Conservation (phyloP, 2,113 vertebrate genomes). For the Eulacestoma nigropectus region DNA sequence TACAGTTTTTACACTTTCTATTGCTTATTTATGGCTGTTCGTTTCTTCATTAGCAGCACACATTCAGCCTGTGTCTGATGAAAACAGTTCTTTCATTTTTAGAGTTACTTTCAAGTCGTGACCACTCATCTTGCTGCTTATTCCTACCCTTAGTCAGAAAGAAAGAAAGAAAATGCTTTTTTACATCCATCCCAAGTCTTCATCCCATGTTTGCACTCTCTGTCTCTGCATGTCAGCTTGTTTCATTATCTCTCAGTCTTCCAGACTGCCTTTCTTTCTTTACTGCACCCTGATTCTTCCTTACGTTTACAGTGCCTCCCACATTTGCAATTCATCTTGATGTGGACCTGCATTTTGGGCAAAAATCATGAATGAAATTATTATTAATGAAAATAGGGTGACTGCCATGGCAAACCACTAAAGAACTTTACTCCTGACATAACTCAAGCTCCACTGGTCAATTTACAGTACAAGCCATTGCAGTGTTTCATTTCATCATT, state of each 20-base stretch:
- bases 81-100: not conserved
- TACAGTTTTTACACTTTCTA: not conserved
- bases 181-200: not conserved
- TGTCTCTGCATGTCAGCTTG: not conserved
- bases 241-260: not conserved
- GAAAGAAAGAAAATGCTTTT: not conserved
- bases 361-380: not conserved
- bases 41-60: not conserved
- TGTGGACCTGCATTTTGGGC: not conserved
- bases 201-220: not conserved
- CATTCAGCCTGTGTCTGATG: not conserved
- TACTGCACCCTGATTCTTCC: not conserved
- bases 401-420: not conserved
- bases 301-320: not conserved
- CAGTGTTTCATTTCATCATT: fast-evolving
- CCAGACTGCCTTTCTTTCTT: not conserved
- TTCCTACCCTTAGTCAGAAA: not conserved
- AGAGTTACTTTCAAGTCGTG: not conserved
- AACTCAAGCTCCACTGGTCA: not conserved
- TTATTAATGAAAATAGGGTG: not conserved
- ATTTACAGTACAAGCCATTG: not conserved
- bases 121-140: not conserved
- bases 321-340: not conserved
- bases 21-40: not conserved
- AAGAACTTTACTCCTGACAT: not conserved